phyloP scores from a whole-genome alignment of 2,113 vertebrate genomes.

The Trematocara marginatum region DNA sequence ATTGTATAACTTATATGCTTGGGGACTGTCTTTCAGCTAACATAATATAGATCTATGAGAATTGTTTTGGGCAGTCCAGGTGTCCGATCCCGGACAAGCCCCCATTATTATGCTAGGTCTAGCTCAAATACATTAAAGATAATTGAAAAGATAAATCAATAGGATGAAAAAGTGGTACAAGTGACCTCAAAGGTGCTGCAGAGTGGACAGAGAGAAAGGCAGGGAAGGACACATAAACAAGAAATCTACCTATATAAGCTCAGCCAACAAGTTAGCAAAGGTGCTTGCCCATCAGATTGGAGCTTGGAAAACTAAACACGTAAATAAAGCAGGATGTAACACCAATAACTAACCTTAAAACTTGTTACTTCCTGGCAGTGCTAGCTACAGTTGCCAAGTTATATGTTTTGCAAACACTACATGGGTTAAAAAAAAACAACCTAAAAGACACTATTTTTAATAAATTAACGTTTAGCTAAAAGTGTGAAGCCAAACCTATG shows the following conservation, averaged over 20 bases:
- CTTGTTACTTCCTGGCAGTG: not conserved
- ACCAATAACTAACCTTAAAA: not conserved
- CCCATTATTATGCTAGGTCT: not conserved
- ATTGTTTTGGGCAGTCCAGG: not conserved
- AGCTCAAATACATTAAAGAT: not conserved
- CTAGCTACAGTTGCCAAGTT: not conserved
- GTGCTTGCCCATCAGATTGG: not conserved
- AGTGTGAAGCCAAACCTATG: not conserved
- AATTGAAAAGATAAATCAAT: not conserved
- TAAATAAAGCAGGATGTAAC: not conserved
- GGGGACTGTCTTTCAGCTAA: not conserved
- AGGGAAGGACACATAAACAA: not conserved
- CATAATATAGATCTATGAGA: not conserved
- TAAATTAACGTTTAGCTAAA: not conserved
- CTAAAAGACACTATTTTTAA: not conserved
- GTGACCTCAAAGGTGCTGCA: not conserved
- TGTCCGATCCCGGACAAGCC: not conserved
- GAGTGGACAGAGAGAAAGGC: not conserved
- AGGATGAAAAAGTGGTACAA: not conserved
- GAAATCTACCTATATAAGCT: not conserved
- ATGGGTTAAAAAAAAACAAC: not conserved
- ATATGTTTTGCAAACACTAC: not conserved
- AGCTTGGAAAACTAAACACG: not conserved
- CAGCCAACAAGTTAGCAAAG: not conserved
- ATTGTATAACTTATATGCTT: not conserved